Conservation (phyloP, 1,140 invertebrate species). For the Aphelinus atriplicis region DNA sequence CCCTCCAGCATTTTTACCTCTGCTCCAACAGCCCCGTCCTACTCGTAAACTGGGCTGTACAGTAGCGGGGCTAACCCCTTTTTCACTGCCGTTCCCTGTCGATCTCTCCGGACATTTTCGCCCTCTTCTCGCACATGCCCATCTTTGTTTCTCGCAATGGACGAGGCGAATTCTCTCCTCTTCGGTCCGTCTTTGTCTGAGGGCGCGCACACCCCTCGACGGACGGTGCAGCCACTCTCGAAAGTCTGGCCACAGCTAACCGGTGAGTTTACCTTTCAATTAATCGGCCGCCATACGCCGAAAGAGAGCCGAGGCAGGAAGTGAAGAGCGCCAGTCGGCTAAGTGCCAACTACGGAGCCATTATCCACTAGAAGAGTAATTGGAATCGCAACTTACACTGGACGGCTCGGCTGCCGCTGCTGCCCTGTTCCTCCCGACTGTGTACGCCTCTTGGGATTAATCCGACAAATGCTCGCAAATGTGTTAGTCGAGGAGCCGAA, state of each 20-base stretch:
- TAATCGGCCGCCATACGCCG: slow-evolving; percentile 53
- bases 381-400: slow-evolving; percentile 52
- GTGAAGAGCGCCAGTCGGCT: slow-evolving; percentile 38
- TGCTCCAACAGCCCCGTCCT: neutral
- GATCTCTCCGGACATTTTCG: neutral
- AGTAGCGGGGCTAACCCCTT: neutral
- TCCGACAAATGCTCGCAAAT: slow-evolving; percentile 20
- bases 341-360: slow-evolving; percentile 58
- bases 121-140: slow-evolving; percentile 42
- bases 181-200: slow-evolving; percentile 10
- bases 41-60: too few relatives aligned
- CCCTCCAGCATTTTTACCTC: slow-evolving; percentile 1
- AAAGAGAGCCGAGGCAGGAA: slow-evolving; percentile 24
- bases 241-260: slow-evolving; percentile 56
- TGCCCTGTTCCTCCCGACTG: neutral
- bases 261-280: slow-evolving; percentile 63
- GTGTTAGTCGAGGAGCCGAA: slow-evolving; percentile 9
- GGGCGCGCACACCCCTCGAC: slow-evolving; percentile 7
- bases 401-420: neutral
- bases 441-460: slow-evolving; percentile 4
- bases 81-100: neutral
- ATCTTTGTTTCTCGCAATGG: slow-evolving; percentile 35
- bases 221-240: slow-evolving; percentile 43
- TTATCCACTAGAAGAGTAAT: slow-evolving; percentile 61
- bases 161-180: slow-evolving; percentile 13